Evolutionary conservation across 1,140 invertebrate species (phyloP).

Genomic region (Batillaria attramentaria): DNA sequence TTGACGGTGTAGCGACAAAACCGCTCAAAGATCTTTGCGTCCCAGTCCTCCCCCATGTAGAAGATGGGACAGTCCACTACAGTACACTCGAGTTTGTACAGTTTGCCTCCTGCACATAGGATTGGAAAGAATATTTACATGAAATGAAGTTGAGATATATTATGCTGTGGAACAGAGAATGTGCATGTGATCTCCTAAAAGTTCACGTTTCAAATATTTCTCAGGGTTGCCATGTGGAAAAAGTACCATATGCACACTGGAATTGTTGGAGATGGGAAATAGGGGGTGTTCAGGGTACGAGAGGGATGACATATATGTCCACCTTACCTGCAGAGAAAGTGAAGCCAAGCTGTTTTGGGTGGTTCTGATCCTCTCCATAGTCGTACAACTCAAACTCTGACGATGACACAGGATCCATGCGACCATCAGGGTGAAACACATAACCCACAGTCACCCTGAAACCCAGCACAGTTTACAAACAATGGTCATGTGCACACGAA

Average conservation of each 20-base stretch:
- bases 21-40: conserved; percentile 80
- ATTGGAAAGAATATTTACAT: too few species aligned
- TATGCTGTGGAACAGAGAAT: too few species aligned
- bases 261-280: background rate
- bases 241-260: too few species aligned
- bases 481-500: too few species aligned
- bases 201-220: too few species aligned
- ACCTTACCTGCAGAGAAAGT: conserved; percentile 76
- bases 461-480: too few species aligned
- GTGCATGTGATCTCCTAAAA: too few species aligned
- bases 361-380: conserved; percentile 78
- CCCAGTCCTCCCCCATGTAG: conserved; percentile 79
- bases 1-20: conserved; percentile 78
- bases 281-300: background rate
- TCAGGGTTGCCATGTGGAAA: too few species aligned
- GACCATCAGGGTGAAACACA: conserved; percentile 76
- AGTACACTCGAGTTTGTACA: conserved; percentile 73
- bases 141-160: too few species aligned
- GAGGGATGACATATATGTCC: background rate
- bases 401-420: conserved; percentile 75
- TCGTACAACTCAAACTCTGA: conserved; percentile 78
- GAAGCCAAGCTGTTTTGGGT: conserved; percentile 78
- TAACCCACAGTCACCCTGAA: conserved; percentile 80
- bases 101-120: conserved; percentile 53
- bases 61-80: conserved; percentile 77